A percentile compares a stretch with the other conserved stretches of the same genome.
Conservation (phyloP, 2,797 vertebrate species). For the Sarcophilus harrisii region DNA sequence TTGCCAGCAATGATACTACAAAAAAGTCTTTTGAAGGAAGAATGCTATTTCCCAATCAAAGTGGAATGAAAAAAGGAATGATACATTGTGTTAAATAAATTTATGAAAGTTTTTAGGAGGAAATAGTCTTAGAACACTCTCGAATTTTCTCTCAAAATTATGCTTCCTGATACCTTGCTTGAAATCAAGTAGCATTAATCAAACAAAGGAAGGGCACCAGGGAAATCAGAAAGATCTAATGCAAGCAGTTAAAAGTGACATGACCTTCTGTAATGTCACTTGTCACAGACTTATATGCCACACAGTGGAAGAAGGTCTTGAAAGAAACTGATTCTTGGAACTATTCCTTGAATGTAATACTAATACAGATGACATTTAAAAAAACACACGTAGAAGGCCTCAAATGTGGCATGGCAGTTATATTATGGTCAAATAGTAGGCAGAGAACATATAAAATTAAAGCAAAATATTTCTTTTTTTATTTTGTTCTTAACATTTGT, state of each 20-base stretch:
- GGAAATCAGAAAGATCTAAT: conserved; percentile 98
- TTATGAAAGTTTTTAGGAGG: conserved; percentile 60
- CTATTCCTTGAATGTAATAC: conserved; percentile 82
- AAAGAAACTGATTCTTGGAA: conserved; percentile 82
- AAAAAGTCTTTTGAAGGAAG: neutral
- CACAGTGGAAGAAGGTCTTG: conserved; percentile 83
- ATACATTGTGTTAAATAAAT: conserved; percentile 58
- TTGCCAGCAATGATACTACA: conserved; percentile 52
- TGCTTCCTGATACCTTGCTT: conserved; percentile 82
- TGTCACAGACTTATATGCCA: conserved; percentile 93
- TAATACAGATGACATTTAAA: conserved; percentile 85
- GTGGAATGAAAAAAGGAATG: neutral
- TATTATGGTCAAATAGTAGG: conserved; percentile 77
- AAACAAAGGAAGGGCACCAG: conserved; percentile 89
- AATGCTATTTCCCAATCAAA: too few species aligned
- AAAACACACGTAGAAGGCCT: conserved; percentile 74
- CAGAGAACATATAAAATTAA: conserved; percentile 58
- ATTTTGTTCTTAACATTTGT: conserved; percentile 40
- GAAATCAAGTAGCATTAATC: conserved; percentile 87
- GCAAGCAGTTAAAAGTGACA: conserved; percentile 98
- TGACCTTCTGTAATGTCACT: conserved; percentile 99
- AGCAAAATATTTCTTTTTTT: conserved; percentile 56
- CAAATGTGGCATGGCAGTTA: conserved; percentile 63
- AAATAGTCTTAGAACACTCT: conserved; percentile 68
- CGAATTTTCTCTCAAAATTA: conserved; percentile 81